Percentiles rank a stretch among this genome's conserved stretches.
These are phyloP conservation scores for Muricea muricata DNA, from an alignment of 92 coral and sea anemone genomes.

Conservation along the genomic window DNA sequence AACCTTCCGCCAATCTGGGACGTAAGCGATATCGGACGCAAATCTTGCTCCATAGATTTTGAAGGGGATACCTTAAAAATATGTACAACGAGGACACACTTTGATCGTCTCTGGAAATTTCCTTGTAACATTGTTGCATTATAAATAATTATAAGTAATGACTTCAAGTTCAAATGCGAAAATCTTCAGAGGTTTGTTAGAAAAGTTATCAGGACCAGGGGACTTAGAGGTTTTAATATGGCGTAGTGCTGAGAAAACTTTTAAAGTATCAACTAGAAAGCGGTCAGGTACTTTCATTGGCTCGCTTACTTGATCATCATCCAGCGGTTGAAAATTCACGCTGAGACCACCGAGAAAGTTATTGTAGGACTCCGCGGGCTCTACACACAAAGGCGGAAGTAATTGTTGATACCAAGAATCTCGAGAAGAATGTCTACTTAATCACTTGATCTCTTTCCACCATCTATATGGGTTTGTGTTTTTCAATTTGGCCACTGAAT, in stretches of 20 bases:
- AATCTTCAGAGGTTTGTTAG: not conserved
- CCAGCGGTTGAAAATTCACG: slow-evolving; percentile 12
- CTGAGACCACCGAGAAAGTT: not conserved
- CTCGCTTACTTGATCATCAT: slow-evolving; percentile 18
- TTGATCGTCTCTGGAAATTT: slow-evolving; percentile 32
- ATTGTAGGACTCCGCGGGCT: no score
- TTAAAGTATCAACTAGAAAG: not conserved
- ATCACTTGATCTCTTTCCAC: not conserved
- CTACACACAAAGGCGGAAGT: no score
- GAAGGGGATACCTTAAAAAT: slow-evolving; percentile 48
- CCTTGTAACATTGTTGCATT: slow-evolving; percentile 28
- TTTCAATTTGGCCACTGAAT: not conserved
- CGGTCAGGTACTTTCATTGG: no score
- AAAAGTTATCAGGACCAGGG: no score
- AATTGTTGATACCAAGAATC: no score
- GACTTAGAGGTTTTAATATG: slow-evolving; percentile 22
- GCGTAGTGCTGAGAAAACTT: slow-evolving; percentile 32
- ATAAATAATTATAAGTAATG: no score
- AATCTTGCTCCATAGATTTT: slow-evolving; percentile 44
- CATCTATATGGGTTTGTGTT: not conserved
- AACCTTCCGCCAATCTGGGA: slow-evolving; percentile 54
- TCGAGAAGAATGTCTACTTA: not conserved
- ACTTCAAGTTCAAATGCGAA: not conserved
- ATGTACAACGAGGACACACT: slow-evolving; percentile 37
- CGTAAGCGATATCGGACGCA: slow-evolving; percentile 49